Conservation (phyloP, 2,113 vertebrate genomes). For the Clarias batrachus region DNA sequence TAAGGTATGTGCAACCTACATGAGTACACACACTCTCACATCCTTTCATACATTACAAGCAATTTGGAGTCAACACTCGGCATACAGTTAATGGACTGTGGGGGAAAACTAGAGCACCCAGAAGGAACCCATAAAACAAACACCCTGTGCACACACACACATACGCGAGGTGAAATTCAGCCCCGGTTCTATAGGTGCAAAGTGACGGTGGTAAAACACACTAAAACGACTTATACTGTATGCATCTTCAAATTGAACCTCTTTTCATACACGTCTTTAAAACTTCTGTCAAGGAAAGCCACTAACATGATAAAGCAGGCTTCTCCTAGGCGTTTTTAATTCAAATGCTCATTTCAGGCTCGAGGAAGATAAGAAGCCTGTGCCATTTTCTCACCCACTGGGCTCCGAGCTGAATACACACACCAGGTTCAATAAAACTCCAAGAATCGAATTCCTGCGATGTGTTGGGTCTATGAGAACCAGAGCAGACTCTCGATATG, state of each 20-base stretch:
- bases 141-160: too few relatives aligned
- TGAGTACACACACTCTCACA: too few relatives aligned
- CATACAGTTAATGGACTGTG: too few relatives aligned
- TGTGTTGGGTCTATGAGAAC: too few relatives aligned
- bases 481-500: not conserved
- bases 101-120: too few relatives aligned
- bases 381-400: not conserved
- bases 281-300: not conserved
- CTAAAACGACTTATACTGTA: constrained; percentile 54
- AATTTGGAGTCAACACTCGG: too few relatives aligned
- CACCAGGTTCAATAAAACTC: not conserved
- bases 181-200: too few relatives aligned
- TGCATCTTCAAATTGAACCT: constrained; percentile 43
- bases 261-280: not conserved
- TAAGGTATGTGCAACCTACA: too few relatives aligned
- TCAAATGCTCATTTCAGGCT: not conserved
- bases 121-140: too few relatives aligned
- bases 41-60: too few relatives aligned
- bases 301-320: not conserved
- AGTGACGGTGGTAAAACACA: constrained; percentile 36
- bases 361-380: not conserved
- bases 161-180: too few relatives aligned
- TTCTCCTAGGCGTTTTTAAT: not conserved
- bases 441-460: constrained; percentile 8
- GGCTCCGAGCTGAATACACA: not conserved